Percentiles rank a stretch among this genome's conserved stretches.
These are phyloP conservation scores for Nemapogon koenigi DNA, from an alignment of 2,888 invertebrate genomes.

Conservation along the genomic window DNA sequence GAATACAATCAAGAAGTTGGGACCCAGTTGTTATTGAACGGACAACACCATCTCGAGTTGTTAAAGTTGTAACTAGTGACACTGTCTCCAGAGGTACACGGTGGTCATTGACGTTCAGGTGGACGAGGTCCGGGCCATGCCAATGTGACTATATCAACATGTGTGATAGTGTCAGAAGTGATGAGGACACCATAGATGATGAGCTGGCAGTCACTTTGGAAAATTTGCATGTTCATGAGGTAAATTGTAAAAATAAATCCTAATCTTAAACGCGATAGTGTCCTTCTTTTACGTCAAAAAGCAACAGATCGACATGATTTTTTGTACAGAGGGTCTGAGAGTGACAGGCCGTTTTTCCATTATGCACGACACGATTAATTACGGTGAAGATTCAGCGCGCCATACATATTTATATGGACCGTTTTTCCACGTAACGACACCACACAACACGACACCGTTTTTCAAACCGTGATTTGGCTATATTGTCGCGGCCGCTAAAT, in stretches of 20 bases:
- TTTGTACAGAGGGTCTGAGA: no score
- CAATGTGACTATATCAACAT: slow-evolving; percentile 67
- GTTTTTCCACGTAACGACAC: no score
- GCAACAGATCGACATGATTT: no score
- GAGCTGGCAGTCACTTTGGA: slow-evolving; percentile 71
- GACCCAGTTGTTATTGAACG: slow-evolving; percentile 64
- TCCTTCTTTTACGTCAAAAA: no score
- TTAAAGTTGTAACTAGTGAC: slow-evolving; percentile 33
- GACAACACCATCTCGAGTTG: slow-evolving; percentile 13
- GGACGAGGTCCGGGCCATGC: slow-evolving; percentile 62
- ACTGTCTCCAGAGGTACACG: slow-evolving; percentile 42
- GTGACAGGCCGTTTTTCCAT: no score
- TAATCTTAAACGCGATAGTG: no score
- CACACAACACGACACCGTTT: no score
- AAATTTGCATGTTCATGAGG: slow-evolving; percentile 78
- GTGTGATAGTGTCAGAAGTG: slow-evolving; percentile 76
- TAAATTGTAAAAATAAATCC: slow-evolving; percentile 17
- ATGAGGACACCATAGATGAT: slow-evolving; percentile 33
- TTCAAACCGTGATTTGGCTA: no score
- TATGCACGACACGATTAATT: no score
- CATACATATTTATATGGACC: no score
- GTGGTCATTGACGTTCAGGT: slow-evolving; percentile 88
- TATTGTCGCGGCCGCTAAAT: no score
- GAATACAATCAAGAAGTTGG: slow-evolving; percentile 83
- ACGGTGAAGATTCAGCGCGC: no score